These are phyloP conservation scores for Acleris holmiana DNA, from an alignment of 2,888 invertebrate genomes.

Conservation along the genomic window DNA sequence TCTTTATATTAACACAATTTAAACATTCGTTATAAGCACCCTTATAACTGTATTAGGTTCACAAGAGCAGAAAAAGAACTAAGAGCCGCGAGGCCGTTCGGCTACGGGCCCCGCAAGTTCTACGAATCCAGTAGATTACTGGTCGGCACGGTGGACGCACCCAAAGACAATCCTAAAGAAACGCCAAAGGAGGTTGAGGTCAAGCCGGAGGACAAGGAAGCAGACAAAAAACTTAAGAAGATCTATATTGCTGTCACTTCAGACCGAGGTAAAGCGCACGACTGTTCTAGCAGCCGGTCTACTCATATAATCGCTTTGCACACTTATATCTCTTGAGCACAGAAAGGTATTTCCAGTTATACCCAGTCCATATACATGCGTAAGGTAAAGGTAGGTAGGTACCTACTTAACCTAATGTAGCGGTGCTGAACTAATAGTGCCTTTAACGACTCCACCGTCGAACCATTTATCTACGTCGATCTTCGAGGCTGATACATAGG, in stretches of 20 bases:
- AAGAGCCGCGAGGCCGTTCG: constrained; percentile 88
- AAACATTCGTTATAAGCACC: background rate
- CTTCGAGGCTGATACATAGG: no score
- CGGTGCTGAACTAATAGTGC: no score
- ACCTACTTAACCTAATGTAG: no score
- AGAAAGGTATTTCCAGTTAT: no score
- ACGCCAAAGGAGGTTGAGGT: constrained; percentile 55
- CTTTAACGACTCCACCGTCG: no score
- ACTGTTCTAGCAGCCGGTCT: no score
- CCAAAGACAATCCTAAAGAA: constrained; percentile 43
- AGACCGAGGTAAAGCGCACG: constrained; percentile 81
- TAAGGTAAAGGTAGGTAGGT: no score
- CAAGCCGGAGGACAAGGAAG: constrained; percentile 49
- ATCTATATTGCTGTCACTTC: constrained; percentile 89
- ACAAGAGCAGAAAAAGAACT: constrained; percentile 89
- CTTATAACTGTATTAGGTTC: constrained; percentile 78
- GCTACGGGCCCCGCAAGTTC: constrained; percentile 88
- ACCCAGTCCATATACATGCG: no score
- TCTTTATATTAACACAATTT: constrained; percentile 63
- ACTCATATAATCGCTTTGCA: no score
- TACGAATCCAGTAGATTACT: constrained; percentile 76
- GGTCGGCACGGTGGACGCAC: constrained; percentile 51
- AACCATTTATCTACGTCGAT: no score
- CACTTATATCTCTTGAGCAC: no score
- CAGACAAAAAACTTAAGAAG: constrained; percentile 53